Percentiles rank a stretch among this genome's conserved stretches.
These are phyloP conservation scores for Gisinianus flammeolus DNA, from an alignment of 2,888 invertebrate genomes.

Conservation along the genomic window DNA sequence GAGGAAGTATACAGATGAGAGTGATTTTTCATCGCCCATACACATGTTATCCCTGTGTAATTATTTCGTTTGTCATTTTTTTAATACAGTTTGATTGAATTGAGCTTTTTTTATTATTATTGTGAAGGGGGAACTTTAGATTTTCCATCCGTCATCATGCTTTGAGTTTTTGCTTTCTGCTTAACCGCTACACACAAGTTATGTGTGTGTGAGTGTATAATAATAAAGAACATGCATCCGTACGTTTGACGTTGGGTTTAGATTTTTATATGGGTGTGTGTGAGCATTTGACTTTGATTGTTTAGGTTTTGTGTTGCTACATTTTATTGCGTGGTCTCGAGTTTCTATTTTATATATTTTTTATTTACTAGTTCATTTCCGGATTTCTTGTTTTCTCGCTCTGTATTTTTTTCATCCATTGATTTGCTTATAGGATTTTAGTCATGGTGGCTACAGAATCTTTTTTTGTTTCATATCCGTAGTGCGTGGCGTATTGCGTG, in stretches of 20 bases:
- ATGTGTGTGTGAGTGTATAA: neutral
- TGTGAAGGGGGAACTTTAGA: neutral
- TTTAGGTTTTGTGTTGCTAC: neutral
- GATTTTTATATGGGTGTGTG: neutral
- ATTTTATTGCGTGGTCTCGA: neutral
- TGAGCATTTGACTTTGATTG: neutral
- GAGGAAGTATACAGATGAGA: neutral
- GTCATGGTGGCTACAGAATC: neutral
- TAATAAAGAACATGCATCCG: neutral
- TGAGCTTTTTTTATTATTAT: neutral
- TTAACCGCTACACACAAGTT: neutral
- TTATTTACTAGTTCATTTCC: conserved; percentile 9
- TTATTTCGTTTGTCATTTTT: conserved; percentile 15
- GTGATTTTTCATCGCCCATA: neutral
- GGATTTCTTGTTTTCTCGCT: conserved; percentile 13
- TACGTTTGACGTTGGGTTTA: neutral
- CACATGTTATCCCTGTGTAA: neutral
- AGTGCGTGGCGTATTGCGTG: neutral
- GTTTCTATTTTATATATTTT: neutral
- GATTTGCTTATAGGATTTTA: neutral
- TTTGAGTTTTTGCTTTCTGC: neutral
- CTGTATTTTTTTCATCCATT: conserved; percentile 9
- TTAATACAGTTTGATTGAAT: neutral
- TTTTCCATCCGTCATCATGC: neutral
- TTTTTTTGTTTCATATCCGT: neutral